Evolutionary conservation across 2,797 vertebrate genomes (phyloP), one percentile per base, ranked within the genome.

Genomic region (Anisognathus igniventris): DNA sequence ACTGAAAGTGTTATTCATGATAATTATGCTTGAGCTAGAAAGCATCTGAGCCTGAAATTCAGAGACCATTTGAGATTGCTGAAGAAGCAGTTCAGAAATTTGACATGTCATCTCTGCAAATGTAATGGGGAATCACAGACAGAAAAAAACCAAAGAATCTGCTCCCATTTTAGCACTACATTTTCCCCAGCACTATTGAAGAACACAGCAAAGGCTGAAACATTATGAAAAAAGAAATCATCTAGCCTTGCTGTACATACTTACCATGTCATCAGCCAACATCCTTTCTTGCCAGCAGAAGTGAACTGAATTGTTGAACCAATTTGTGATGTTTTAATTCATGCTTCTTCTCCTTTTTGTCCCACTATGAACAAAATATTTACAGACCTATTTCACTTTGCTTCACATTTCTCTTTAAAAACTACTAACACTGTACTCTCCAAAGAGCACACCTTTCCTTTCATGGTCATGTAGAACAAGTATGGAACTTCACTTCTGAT

Each of bases 1-100:
- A 77, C 27, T 68, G 50, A 56, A 92, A 91, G 25, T 65, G 80
- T 67, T 35, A 83, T 75, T 83, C 27, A 1, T 68, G 61, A 53
- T 80, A 95, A 92, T 92, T 79, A 74, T 42, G 56, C 78, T 58
- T 42, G 35, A 88, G 68, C 56, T 79, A 71, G 45, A 94, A 80
- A 80, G 74, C 80, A 91, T 50, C 47, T 44, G 35, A 73, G 48
- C 57, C 67, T 76, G 72, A 90, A 93, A 78, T 78, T 61, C 61
- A 57, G 50, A 93, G 20, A 53, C 45, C 39, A 47, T 58, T 50
- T 35, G 70, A 88, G 66, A 77, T 27, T 92, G 72, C 89, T 92
- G 87, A 88, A 94, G 68, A 83, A 76, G 86, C 80, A 72, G 45
- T 61, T 87, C 65, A 82, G 74, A 85, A 95, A 85, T 64, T 86